Percentiles rank a stretch among this genome's conserved stretches.
Conservation (phyloP, 2,797 vertebrate species). For the Anas flavirostris region DNA sequence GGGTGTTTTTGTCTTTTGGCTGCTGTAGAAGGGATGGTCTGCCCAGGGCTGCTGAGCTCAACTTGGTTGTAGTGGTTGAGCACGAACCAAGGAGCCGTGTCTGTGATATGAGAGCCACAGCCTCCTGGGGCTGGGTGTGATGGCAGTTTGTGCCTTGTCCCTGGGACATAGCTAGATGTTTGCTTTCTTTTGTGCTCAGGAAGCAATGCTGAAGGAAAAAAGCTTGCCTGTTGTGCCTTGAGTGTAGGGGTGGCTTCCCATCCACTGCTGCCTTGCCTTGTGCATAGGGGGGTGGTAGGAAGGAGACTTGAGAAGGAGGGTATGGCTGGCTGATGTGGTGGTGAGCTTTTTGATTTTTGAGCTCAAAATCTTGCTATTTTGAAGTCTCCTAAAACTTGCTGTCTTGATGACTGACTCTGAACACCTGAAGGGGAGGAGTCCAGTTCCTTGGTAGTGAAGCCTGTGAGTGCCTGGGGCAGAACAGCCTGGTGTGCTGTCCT, state of each 20-base stretch:
- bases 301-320: not conserved
- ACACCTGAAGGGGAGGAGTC: not conserved
- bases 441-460: not conserved
- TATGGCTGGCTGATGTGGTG: accelerated
- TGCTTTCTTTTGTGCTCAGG: not conserved
- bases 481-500: accelerated
- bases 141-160: accelerated
- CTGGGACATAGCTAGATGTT: not conserved
- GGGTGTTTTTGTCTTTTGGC: accelerated
- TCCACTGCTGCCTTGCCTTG: accelerated
- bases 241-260: not conserved
- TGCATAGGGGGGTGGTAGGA: accelerated
- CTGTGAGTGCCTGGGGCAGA: not conserved
- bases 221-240: not conserved
- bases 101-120: accelerated
- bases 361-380: not conserved
- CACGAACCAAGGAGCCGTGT: accelerated
- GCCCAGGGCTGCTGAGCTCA: accelerated
- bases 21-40: not conserved
- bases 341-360: not conserved
- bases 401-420: not conserved
- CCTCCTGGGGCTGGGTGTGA: accelerated
- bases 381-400: not conserved
- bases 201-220: not conserved
- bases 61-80: accelerated